phyloP scores from a whole-genome alignment of 2,888 invertebrate species.

The Meganola albula region DNA sequence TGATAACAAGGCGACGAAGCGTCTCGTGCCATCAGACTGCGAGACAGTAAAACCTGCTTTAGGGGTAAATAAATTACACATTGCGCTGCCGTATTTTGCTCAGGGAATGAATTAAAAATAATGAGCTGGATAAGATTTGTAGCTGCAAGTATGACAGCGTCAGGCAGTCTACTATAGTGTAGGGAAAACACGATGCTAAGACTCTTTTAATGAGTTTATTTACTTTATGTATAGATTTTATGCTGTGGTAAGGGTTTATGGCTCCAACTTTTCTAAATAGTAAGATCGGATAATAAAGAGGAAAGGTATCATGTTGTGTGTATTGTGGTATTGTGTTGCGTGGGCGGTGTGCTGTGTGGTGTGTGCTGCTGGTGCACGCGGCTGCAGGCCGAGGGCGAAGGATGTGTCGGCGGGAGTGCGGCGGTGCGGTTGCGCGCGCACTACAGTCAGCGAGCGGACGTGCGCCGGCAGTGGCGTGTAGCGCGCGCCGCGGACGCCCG shows the following conservation, averaged over 20 bases:
- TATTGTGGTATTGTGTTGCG: constrained; percentile 50
- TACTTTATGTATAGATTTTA: too few species aligned
- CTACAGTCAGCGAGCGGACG: constrained; percentile 42
- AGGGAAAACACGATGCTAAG: too few species aligned
- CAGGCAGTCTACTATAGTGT: too few species aligned
- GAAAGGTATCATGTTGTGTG: constrained; percentile 35
- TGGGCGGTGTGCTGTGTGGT: constrained; percentile 39
- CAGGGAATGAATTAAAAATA: too few species aligned
- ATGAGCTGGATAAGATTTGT: too few species aligned
- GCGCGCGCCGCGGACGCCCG: constrained; percentile 76
- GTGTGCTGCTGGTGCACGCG: constrained; percentile 51
- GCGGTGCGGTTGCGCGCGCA: constrained; percentile 58
- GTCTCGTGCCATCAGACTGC: constrained; percentile 14
- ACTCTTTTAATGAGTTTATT: too few species aligned
- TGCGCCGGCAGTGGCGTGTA: constrained; percentile 73
- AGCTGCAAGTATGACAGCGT: too few species aligned
- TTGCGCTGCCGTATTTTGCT: too few species aligned
- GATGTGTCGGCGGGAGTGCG: constrained; percentile 39
- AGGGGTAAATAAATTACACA: constrained; percentile 6
- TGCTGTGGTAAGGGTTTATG: constrained; percentile 24
- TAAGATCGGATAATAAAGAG: constrained; percentile 43
- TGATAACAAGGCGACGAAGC: constrained; percentile 25
- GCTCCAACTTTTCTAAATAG: constrained; percentile 34
- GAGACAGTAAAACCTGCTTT: constrained; percentile 12
- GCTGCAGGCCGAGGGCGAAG: constrained; percentile 44